Percentiles rank a stretch among this genome's conserved stretches.
phyloP scores from a whole-genome alignment of 2,797 vertebrate genomes.

The Cossypha niveicapilla region DNA sequence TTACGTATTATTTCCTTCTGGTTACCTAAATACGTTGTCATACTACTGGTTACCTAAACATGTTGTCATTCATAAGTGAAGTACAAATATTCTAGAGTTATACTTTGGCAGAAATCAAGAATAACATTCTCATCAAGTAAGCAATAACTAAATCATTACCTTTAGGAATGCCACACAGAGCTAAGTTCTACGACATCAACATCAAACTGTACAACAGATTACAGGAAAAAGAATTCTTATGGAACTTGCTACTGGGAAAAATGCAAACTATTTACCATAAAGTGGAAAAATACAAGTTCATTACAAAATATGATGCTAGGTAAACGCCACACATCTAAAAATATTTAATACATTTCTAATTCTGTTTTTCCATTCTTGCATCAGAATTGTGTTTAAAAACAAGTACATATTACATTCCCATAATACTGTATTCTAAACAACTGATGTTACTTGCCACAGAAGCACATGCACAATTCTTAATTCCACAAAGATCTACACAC shows the following conservation, averaged over 20 bases:
- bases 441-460: not conserved
- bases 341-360: not conserved
- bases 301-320: not conserved
- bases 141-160: not conserved
- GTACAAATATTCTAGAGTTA: not conserved
- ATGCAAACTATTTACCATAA: not conserved
- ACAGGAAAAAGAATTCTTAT: not conserved
- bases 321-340: not conserved
- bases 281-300: not conserved
- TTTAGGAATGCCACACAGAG: not conserved
- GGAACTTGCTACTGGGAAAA: not conserved
- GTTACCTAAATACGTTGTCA: not conserved
- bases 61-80: rapidly evolving
- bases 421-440: not conserved
- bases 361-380: not conserved
- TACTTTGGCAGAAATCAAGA: not conserved
- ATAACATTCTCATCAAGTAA: not conserved
- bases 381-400: not conserved
- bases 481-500: not conserved
- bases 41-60: not conserved
- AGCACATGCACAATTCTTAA: not conserved
- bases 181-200: not conserved
- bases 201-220: not conserved
- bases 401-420: not conserved
- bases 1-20: not conserved